Base-by-base conservation (phyloP, 2,888 invertebrate genomes). In the Drosophila putrida region DNA sequence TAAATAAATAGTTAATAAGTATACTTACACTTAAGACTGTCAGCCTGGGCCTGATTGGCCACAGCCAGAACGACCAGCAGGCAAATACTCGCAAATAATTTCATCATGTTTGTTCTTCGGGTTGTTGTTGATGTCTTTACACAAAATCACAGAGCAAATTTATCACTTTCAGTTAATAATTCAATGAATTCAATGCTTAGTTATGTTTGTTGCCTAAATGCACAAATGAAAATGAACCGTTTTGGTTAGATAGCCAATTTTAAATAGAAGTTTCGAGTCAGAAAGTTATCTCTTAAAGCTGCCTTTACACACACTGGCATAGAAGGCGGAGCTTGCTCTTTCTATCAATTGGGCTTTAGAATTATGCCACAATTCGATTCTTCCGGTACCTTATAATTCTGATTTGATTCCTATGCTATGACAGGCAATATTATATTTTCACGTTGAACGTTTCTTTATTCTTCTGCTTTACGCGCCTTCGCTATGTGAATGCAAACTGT, bases 301-400 rank as follows among this genome's bases (percentile, higher is more conserved):
- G 95, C 96, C 96, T 96, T 97, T 97, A 96, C 96, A 96, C 96
- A 93, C 96, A 96, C 96, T 97, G 96, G 96, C 94, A 95, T 94
- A 97, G 96, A 97, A 97, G 96, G 96, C 95, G 94, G 94, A 94
- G 80, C 70, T 77, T 81, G 74, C 71, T 82, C 11, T 80, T 66
- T 51, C 53, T 60, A 69, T 76, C 44, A 80, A 76, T 75, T 78
- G 67, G 59, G 59, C 55, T 81, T 78, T 68, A 44, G 33, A 71
- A 71, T 76, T 66, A 74, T 54, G 20, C 55, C 55, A 49, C 51
- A 68, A 73, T 75, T 76, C 67, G 66, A 51, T 70, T 74, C 43
- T 69, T 84, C 78, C 75, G 82, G 79, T 85, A 85, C 75, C 77
- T 85, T 87, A 50, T 65, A 11, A 64, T 59, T 58, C 44, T 53